phyloP scores from a whole-genome alignment of 2,888 invertebrate species.

The Drosophila fulvimacula region DNA sequence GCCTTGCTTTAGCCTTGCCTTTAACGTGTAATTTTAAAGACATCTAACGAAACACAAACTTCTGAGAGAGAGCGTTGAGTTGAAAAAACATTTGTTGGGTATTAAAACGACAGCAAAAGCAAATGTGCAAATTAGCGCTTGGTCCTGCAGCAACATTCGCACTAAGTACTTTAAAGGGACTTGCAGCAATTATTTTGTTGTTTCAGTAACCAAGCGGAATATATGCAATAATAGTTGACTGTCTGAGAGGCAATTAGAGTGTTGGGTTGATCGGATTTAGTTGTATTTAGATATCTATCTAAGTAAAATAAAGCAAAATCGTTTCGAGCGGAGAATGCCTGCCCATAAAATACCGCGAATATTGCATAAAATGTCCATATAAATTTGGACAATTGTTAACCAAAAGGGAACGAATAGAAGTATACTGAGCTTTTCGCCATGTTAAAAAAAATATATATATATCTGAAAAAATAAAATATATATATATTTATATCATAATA shows the following conservation, averaged over 20 bases:
- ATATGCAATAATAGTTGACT: not conserved
- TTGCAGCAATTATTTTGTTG: conserved; percentile 21
- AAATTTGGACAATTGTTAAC: too few relatives aligned
- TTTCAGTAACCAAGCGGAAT: not conserved
- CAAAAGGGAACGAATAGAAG: too few relatives aligned
- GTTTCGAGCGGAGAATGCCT: not conserved
- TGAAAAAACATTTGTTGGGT: conserved; percentile 30
- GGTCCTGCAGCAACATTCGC: not conserved
- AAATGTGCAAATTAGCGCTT: conserved; percentile 44
- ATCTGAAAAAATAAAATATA: too few relatives aligned
- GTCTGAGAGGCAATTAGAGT: not conserved
- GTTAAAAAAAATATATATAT: too few relatives aligned
- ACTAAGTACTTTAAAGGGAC: conserved; percentile 8
- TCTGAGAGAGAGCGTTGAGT: conserved; percentile 4
- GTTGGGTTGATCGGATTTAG: not conserved
- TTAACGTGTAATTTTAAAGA: conserved; percentile 13
- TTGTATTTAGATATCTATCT: not conserved
- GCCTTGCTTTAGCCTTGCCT: conserved; percentile 5
- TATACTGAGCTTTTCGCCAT: too few relatives aligned
- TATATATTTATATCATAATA: too few relatives aligned
- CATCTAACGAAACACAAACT: not conserved
- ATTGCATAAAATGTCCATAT: too few relatives aligned
- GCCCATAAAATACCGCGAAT: not conserved
- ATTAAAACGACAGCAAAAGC: conserved; percentile 38
- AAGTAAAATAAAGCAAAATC: not conserved